Evolutionary conservation across 2,113 vertebrate genomes (phyloP).

Genomic region (Tachuris rubrigastra): DNA sequence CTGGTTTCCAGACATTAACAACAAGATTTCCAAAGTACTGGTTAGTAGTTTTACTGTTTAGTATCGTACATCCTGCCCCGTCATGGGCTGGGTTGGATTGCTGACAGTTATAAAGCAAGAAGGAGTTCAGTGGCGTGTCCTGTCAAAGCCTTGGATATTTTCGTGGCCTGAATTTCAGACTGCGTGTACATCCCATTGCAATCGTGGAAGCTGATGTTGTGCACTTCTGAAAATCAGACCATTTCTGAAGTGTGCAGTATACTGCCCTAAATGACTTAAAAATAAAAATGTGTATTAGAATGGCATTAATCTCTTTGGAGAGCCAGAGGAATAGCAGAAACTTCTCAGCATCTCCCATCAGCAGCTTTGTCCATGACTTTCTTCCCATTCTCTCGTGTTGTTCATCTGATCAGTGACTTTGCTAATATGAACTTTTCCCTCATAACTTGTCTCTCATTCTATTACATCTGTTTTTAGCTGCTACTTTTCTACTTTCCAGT

Average conservation of each 20-base stretch:
- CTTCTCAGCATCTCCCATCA: not conserved
- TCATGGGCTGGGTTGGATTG: not conserved
- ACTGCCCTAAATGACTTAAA: not conserved
- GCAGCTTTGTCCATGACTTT: not conserved
- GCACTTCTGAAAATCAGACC: not conserved
- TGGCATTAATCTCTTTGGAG: not conserved
- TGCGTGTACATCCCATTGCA: not conserved
- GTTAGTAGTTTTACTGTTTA: not conserved
- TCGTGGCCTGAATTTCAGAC: not conserved
- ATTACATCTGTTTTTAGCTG: not conserved
- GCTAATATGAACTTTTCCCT: not conserved
- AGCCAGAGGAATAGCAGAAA: not conserved
- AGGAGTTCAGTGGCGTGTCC: not conserved
- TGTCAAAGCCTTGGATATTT: not conserved
- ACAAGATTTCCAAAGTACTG: not conserved
- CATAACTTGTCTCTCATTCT: not conserved
- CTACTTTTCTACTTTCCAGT: not conserved
- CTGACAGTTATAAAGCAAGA: not conserved
- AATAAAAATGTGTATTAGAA: not conserved
- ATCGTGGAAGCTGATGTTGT: not conserved
- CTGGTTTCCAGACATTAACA: not conserved
- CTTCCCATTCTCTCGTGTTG: not conserved
- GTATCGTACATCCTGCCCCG: not conserved
- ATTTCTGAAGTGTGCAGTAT: not conserved
- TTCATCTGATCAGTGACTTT: not conserved